Percentiles rank a stretch among this genome's conserved stretches.
Evolutionary conservation across 1,140 invertebrate genomes (phyloP).

Genomic region (Achroia grisella): DNA sequence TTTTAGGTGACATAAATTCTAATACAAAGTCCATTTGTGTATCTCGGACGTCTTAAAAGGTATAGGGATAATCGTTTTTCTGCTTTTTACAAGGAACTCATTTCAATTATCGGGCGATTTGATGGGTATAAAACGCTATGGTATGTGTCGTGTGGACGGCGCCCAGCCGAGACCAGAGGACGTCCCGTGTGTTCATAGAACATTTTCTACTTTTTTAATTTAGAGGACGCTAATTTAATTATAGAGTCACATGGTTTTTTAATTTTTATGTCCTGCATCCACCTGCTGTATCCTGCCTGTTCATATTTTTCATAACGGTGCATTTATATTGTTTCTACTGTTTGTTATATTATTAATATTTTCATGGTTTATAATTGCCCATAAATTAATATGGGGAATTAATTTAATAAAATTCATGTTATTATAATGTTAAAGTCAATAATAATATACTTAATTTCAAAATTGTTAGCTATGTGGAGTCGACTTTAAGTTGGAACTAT

Average conservation of each 20-base stretch:
- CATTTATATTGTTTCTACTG: slow-evolving; percentile 9
- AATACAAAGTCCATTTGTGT: slow-evolving; percentile 72
- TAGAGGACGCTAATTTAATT: slow-evolving; percentile 67
- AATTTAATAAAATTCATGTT: no score
- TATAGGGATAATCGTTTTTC: slow-evolving; percentile 69
- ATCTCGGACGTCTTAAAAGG: slow-evolving; percentile 71
- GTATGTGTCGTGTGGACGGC: slow-evolving; percentile 56
- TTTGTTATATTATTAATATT: slow-evolving; percentile 4
- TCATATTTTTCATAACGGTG: slow-evolving; percentile 47
- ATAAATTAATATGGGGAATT: no score
- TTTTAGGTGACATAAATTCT: slow-evolving; percentile 72
- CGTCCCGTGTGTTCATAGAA: slow-evolving; percentile 34
- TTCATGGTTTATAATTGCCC: no score
- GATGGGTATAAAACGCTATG: slow-evolving; percentile 60
- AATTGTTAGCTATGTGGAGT: background rate
- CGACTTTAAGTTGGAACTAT: no score
- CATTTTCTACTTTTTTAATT: slow-evolving; percentile 42
- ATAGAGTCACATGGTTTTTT: slow-evolving; percentile 40
- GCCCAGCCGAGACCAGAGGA: slow-evolving; percentile 51
- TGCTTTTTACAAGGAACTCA: slow-evolving; percentile 71
- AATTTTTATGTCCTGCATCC: slow-evolving; percentile 34
- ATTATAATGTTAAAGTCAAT: no score
- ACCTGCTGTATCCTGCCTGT: slow-evolving; percentile 54
- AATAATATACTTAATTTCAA: background rate
- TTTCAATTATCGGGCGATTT: slow-evolving; percentile 71